A percentile compares a stretch with the other conserved stretches of the same genome.
Evolutionary conservation across 2,113 vertebrate species (phyloP).

Genomic region (Syngnathus scovelli): DNA sequence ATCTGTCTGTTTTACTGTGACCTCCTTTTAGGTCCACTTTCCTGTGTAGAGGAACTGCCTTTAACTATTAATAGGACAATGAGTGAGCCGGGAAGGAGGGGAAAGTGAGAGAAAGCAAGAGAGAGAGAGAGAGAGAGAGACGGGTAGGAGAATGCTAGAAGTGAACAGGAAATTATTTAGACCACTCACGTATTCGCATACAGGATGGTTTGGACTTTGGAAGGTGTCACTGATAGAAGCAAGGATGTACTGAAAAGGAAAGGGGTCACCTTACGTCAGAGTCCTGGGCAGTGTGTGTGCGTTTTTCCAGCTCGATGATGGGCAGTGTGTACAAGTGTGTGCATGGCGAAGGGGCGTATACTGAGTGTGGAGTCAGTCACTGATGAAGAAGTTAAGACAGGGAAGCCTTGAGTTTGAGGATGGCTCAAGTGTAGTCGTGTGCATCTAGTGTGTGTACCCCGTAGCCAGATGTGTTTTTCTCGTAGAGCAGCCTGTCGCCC

Average conservation of each 20-base stretch:
- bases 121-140: slow-evolving; percentile 1
- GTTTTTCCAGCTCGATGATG: not conserved
- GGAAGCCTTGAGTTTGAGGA: slow-evolving; percentile 37
- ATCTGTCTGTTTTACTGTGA: not conserved
- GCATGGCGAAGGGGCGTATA: no score
- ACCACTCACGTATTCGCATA: slow-evolving; percentile 12
- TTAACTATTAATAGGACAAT: slow-evolving; percentile 49
- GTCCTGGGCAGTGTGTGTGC: slow-evolving; percentile 3
- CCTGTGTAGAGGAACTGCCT: slow-evolving; percentile 25
- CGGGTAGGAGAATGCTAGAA: slow-evolving; percentile 5
- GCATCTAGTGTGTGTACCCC: not conserved
- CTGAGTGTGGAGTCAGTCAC: no score
- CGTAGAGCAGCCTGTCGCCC: slow-evolving; percentile 23
- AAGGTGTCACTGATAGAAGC: not conserved
- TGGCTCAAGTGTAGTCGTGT: slow-evolving; percentile 12
- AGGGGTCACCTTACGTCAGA: slow-evolving; percentile 11
- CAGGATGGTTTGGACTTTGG: not conserved
- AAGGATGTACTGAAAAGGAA: slow-evolving; percentile 3
- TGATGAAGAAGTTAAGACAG: slow-evolving; percentile 40
- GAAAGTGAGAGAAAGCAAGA: slow-evolving; percentile 19
- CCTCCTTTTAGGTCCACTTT: slow-evolving; percentile 9
- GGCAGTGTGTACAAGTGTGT: slow-evolving; percentile 1
- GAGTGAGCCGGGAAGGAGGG: slow-evolving; percentile 17
- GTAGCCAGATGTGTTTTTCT: slow-evolving; percentile 28
- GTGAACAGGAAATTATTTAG: slow-evolving; percentile 26